These are phyloP conservation scores for Drosophila lowei DNA, from an alignment of 1,140 invertebrate genomes.

Conservation along the genomic window DNA sequence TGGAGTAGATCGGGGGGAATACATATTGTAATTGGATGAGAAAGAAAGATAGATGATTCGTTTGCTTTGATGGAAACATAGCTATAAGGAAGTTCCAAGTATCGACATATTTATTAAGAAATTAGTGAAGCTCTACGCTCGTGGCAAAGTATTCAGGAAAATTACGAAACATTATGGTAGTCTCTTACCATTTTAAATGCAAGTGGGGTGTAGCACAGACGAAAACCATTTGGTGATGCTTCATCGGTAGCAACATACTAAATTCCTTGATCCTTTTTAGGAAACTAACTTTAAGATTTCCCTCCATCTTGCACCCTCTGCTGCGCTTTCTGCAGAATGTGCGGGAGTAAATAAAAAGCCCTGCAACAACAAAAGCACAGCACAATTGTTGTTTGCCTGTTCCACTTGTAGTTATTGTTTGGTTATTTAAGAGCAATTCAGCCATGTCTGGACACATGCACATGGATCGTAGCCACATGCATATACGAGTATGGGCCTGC, in stretches of 20 bases:
- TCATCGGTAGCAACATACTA: too few relatives aligned
- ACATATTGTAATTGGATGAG: conserved; percentile 37
- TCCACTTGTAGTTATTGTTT: conserved; percentile 72
- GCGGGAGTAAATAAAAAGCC: conserved; percentile 40
- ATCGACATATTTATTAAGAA: too few relatives aligned
- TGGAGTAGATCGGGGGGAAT: conserved; percentile 34
- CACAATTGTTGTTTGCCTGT: conserved; percentile 23
- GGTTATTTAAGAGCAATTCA: conserved; percentile 80
- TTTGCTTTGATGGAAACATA: too few relatives aligned
- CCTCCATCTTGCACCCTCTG: conserved; percentile 5
- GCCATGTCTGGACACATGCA: conserved; percentile 64
- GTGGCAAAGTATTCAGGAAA: too few relatives aligned
- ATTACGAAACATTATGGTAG: too few relatives aligned
- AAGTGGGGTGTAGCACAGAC: too few relatives aligned
- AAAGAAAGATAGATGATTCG: background rate
- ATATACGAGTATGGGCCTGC: conserved; percentile 18
- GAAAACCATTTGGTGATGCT: too few relatives aligned
- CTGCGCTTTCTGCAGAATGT: conserved; percentile 10
- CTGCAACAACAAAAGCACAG: conserved; percentile 29
- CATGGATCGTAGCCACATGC: conserved; percentile 53
- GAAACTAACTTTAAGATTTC: too few relatives aligned
- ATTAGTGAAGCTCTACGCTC: too few relatives aligned
- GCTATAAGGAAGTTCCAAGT: too few relatives aligned
- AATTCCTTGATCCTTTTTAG: too few relatives aligned
- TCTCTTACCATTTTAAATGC: too few relatives aligned